Evolutionary conservation across 2,888 invertebrate species (phyloP).

Genomic region (Thera obeliscata): DNA sequence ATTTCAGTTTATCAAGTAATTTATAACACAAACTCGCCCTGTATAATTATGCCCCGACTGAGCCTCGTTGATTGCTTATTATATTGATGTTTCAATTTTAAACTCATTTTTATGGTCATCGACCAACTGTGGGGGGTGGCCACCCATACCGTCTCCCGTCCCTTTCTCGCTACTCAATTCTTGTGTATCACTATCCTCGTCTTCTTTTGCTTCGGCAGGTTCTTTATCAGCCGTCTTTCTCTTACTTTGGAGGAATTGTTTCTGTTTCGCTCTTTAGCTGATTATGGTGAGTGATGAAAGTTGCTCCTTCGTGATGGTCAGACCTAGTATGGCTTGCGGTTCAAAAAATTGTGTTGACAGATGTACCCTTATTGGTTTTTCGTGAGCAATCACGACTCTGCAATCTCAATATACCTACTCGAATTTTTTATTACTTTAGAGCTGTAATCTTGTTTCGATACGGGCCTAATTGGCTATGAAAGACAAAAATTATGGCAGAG

Average conservation of each 20-base stretch:
- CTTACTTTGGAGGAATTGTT: slow-evolving; percentile 38
- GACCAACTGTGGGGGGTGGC: slow-evolving; percentile 85
- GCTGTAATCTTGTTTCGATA: slow-evolving; percentile 27
- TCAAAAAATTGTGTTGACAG: slow-evolving; percentile 56
- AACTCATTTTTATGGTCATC: slow-evolving; percentile 85
- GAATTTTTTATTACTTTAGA: slow-evolving; percentile 27
- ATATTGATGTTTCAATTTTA: slow-evolving; percentile 85
- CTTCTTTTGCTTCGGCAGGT: slow-evolving; percentile 60
- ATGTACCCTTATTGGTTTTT: slow-evolving; percentile 56
- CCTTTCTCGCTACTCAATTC: slow-evolving; percentile 52
- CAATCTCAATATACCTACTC: slow-evolving; percentile 18
- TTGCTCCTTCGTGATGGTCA: slow-evolving; percentile 61
- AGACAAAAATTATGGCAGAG: slow-evolving; percentile 29
- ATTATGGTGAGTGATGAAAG: slow-evolving; percentile 75
- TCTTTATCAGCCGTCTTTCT: slow-evolving; percentile 62
- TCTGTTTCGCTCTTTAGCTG: slow-evolving; percentile 58
- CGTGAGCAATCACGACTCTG: slow-evolving; percentile 26
- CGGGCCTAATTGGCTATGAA: slow-evolving; percentile 30
- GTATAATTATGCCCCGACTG: slow-evolving; percentile 79
- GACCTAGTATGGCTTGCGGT: slow-evolving; percentile 37
- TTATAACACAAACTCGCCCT: slow-evolving; percentile 76
- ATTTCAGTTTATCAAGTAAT: slow-evolving; percentile 72
- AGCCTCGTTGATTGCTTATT: slow-evolving; percentile 82
- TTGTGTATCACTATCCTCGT: slow-evolving; percentile 63
- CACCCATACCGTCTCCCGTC: slow-evolving; percentile 72